phyloP scores from a whole-genome alignment of 1,140 invertebrate species.

The Aphis craccivora region DNA sequence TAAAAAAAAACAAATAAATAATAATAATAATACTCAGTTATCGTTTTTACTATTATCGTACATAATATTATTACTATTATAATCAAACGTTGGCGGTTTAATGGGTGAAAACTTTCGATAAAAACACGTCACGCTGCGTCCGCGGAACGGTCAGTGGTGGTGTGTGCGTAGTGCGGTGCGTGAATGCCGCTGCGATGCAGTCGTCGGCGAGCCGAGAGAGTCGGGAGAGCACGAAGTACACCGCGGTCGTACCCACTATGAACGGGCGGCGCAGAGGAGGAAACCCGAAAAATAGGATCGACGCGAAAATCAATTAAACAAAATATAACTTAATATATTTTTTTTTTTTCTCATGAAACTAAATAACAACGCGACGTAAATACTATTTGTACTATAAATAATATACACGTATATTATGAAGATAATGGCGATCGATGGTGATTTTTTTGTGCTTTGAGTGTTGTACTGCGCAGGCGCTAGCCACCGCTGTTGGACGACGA shows the following conservation, averaged over 20 bases:
- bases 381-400: neutral
- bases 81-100: conserved; percentile 34
- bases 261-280: neutral
- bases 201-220: neutral
- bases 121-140: conserved; percentile 45
- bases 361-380: neutral
- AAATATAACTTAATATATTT: too few species aligned
- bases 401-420: neutral
- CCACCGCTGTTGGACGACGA: neutral
- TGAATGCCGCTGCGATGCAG: neutral
- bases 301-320: neutral
- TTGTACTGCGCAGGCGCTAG: neutral
- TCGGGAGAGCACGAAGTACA: neutral
- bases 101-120: conserved; percentile 56
- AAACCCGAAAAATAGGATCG: neutral
- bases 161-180: conserved; percentile 1
- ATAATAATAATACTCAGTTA: conserved; percentile 52
- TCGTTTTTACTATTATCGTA: conserved; percentile 56
- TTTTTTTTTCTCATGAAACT: too few species aligned
- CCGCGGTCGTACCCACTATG: neutral
- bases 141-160: conserved; percentile 19
- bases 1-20: conserved; percentile 31
- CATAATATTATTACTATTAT: conserved; percentile 39
- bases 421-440: neutral
- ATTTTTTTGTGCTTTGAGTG: neutral